Base-by-base conservation (phyloP, 2,797 vertebrate genomes). In the Tenualosa thibaudeaui region DNA sequence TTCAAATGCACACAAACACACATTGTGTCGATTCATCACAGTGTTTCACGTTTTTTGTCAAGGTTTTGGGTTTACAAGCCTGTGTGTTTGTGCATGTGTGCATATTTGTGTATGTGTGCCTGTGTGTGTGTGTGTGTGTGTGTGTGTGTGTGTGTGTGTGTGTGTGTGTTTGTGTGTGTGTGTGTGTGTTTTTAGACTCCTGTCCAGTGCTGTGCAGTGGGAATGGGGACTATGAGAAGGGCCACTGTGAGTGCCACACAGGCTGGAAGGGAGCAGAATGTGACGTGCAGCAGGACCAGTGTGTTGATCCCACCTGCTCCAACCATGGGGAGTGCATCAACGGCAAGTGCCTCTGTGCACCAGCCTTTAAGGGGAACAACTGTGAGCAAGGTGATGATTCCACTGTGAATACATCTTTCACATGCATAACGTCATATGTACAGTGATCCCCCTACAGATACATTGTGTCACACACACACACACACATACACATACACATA, bases 181-280 rank as follows among this genome's bases (percentile, higher is more conserved):
- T 84, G 13, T 85, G 37, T 84, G 40, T 87, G 54, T 87, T 13
- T 86, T 92, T 90, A 97, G 96, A 97, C 93, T 97, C 96, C 0
- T 97, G 96, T 82, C 96, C 96, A 3, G 96, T 97, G 86, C 92
- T 97, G 82, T 97, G 96, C 90, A 96, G 95, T 0, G 96, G 96
- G 10, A 96, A 97, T 19, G 96, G 96, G 82, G 96, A 97, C 81
- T 97, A 97, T 0, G 96, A 97, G 86, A 96, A 96, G 88, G 96
- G 96, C 86, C 95, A 96, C 90, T 97, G 96, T 31, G 93, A 96
- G 87, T 97, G 96, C 87, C 95, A 95, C 8, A 90, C 91, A 10
- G 96, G 96, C 22, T 97, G 96, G 96, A 97, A 97, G 85, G 96
- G 96, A 22, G 91, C 96, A 0, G 96, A 97, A 88, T 97, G 96